Evolutionary conservation across 2,888 invertebrate species (phyloP).

Genomic region (Pteria penguin): DNA sequence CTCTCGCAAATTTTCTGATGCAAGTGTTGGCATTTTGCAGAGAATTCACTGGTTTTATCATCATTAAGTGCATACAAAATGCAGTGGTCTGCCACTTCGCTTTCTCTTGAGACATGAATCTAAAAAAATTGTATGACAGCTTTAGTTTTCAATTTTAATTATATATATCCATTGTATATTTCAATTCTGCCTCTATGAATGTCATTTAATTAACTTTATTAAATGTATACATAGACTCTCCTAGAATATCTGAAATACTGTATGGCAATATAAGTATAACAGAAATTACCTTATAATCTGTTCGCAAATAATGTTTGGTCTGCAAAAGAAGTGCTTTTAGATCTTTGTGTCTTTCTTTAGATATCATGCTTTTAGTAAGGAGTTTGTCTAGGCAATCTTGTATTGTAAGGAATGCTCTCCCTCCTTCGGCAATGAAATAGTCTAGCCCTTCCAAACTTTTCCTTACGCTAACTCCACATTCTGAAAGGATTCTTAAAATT

Average conservation of each 20-base stretch:
- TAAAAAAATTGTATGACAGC: background rate
- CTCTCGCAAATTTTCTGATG: background rate
- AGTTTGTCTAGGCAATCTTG: constrained; percentile 1
- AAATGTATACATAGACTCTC: no score
- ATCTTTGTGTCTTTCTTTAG: background rate
- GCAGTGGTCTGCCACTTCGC: constrained; percentile 25
- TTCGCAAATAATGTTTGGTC: constrained; percentile 12
- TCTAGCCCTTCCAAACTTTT: constrained; percentile 14
- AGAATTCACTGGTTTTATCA: background rate
- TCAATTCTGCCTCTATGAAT: no score
- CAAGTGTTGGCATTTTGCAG: background rate
- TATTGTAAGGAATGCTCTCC: constrained; percentile 9
- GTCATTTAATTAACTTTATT: no score
- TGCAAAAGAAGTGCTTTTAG: constrained; percentile 5
- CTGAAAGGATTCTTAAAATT: constrained; percentile 11
- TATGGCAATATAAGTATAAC: background rate
- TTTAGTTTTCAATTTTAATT: background rate
- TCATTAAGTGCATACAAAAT: constrained; percentile 11
- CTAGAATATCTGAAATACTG: no score
- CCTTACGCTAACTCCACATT: constrained; percentile 7
- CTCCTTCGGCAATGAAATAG: constrained; percentile 19
- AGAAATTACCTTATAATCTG: constrained; percentile 18
- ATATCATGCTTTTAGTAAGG: background rate
- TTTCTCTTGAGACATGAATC: background rate
- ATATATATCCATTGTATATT: no score